Evolutionary conservation across 2,888 invertebrate species (phyloP), one percentile per base, ranked within the genome.

Genomic region (Acronicta psi): DNA sequence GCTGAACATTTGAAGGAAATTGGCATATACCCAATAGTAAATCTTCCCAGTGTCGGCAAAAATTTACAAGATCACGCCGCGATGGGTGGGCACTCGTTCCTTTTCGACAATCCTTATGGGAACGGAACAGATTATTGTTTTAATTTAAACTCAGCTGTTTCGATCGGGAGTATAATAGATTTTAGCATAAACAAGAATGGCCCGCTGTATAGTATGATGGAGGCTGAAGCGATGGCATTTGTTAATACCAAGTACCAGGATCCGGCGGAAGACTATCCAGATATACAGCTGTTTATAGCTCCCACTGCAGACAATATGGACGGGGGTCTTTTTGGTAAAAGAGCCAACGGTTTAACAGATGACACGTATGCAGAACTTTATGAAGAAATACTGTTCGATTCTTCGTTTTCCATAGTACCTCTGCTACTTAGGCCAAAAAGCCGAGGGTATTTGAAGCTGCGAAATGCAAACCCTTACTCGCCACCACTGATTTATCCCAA

Each of bases 401-500:
- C 97, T 46, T 95, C 96, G 0, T 96, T 96, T 83, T 95, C 96
- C 36, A 91, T 96, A 2, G 92, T 96, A 0, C 97, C 97, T 0
- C 84, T 97, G 42, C 73, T 98, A n/a, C 87, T 97, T 79, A 91
- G 97, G 50, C 97, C 98, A 0, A 95, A 93, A 66, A 97, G 97
- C 75, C 90, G 96, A 42, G 98, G 98, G 0, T 94, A 91, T 69
- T 82, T 98, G 13, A 91, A 95, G 70, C 88, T 99, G 1, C 95
- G 93, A 71, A 96, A 97, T 45, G 91, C 92, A 0, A 95, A 97
- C 83, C 97, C 98, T 0, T 92, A 94, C 53, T 95, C 96, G 0
- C 96, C 97, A 69, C 98, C 99, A 0, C 86, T 96, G n/a, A 98
- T 99, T 60, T 96, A 97, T 86, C 97, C 99, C 0, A 98, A 98